Base-by-base conservation (phyloP, 2,888 invertebrate species). In the Sturmia bella region DNA sequence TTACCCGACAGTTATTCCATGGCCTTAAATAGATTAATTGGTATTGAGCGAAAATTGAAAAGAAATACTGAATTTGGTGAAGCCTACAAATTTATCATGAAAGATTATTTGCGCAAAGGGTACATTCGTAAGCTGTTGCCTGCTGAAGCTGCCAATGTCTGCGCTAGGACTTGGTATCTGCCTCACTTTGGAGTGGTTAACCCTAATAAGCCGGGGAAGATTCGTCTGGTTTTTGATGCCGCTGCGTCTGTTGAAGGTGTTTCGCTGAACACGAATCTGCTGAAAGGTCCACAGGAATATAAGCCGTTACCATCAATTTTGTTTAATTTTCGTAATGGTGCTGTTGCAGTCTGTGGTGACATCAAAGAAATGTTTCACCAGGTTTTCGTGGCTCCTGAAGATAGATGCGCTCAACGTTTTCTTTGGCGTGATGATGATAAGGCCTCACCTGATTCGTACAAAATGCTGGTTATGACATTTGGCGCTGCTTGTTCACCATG, bases 221-320 rank as follows among this genome's bases (percentile, higher is more conserved):
- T 83, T 11, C 73, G 75, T 27, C 21, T 84, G 41, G 83, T 83
- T 9, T 82, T 83, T 43, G 81, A 81, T 59, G 83, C 75, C 24
- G 83, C 82, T 11, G 80, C 83, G n/a, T 19, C 27, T 1, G 76
- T 74, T 13, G 41, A 76, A 43, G 76, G 74, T 24, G 45, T 74
- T 11, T 83, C 83, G 5, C 56, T 84, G 9, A 84, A 84, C 50
- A 56, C 66, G 1, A 56, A 59, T 3, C 43, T 80, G 9, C 15
- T 81, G n/a, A 73, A 83, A 13, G 52, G 72, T 1, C 59, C 54
- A 1, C 52, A 63, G 13, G 32, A 74, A 5, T 74, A 56, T 41
- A 50, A 43, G 37, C 64, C 64, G 4, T 37, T 75, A 17, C 56
- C 37, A 15, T 48, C 52, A 13, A 32, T 76, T 15, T 61, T 76